These are phyloP conservation scores for Bolborhynchus lineola DNA, from an alignment of 2,113 vertebrate species.

Conservation along the genomic window DNA sequence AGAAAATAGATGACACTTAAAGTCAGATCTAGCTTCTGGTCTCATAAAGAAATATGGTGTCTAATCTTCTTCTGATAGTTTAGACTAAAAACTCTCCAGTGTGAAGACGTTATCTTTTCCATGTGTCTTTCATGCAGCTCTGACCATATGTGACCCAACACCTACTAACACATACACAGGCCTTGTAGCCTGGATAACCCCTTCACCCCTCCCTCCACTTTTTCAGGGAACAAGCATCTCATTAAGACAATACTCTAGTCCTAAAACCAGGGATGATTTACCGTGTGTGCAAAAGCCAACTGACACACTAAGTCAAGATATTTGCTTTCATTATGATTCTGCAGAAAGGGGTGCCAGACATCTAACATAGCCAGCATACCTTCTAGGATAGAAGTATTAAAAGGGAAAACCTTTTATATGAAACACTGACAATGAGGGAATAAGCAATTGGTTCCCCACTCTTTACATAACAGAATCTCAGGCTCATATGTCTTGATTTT, in stretches of 20 bases:
- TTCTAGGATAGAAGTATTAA: too few relatives aligned
- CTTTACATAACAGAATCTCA: background rate
- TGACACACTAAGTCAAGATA: background rate
- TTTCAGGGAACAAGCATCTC: background rate
- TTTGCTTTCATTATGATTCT: background rate
- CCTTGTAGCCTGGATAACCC: background rate
- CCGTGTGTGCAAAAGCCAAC: background rate
- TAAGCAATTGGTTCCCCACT: background rate
- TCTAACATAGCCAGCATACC: too few relatives aligned
- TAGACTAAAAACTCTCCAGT: background rate
- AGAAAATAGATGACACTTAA: background rate
- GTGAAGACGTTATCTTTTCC: background rate
- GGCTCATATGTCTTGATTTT: background rate
- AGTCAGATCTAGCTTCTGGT: background rate
- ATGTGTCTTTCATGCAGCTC: background rate
- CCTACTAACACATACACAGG: background rate
- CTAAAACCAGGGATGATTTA: background rate
- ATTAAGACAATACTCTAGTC: background rate
- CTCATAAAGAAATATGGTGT: background rate
- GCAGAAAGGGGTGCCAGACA: background rate
- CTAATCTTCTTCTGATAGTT: background rate
- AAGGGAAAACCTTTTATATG: background rate
- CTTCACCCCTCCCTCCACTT: background rate
- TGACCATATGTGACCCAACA: background rate
- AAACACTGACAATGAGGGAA: background rate